Evolutionary conservation across 1,140 invertebrate genomes (phyloP), one percentile per base, ranked within the genome.

Genomic region (Eulimnadia texana): DNA sequence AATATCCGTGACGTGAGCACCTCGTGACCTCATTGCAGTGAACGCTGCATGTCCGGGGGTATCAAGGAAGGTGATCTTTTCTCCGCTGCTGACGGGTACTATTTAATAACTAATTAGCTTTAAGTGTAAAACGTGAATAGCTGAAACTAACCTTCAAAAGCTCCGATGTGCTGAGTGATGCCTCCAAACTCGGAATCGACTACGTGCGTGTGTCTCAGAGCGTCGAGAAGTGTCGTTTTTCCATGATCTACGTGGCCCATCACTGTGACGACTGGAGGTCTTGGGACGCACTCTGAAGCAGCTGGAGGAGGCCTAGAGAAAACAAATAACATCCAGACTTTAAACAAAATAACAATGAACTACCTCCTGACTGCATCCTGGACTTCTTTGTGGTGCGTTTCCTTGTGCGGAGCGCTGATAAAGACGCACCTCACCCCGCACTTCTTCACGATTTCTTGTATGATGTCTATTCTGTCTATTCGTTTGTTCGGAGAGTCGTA

Each of bases 201-300:
- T 47, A 99, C 84, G 62, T 83, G 80, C 0, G 92, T 84, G 58
- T 93, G 81, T 60, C 96, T 74, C 20, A 99, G 73, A 0, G 86
- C 77, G 77, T 99, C 97, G 6, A 99, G 73, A 2, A 99, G 76
- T 2, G 96, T 98, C 3, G 97, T 99, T 81, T 99, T 99, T 1
- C 95, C 95, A 78, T 99, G 96, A 80, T 99, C 96, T 1, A 99
- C 93, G 76, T 99, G 96, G 0, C 96, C 96, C 95, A 99, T 98
- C 16, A 99, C 90, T 3, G 95, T 95, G 1, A 99, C 93, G 1
- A 98, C 85, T 0, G 94, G 92, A 24, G 87, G 84, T 25, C 93
- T 76, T 9, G 76, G 75, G 50, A 80, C 78, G 11, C 93, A 71
- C 13, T 78, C 70, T 42, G 77, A 73, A 0, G 78, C 72, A 27